Evolutionary conservation across 2,797 vertebrate genomes (phyloP), one percentile per base, ranked within the genome.

Genomic region (Aldrovandia affinis): DNA sequence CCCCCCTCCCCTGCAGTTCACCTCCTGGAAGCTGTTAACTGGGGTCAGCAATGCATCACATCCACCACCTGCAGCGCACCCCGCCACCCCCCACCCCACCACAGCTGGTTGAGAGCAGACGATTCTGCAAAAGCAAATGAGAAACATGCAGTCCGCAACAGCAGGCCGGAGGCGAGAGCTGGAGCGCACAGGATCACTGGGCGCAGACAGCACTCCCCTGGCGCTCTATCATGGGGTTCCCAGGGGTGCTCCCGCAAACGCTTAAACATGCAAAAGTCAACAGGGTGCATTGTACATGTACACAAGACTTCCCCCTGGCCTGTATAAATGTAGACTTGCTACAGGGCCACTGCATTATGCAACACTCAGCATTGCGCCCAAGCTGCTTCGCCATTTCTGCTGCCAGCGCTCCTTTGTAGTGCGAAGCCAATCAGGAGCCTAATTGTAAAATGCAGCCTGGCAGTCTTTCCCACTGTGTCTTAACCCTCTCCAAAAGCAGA

Each of bases 11-110:
- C 78, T 8, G 44, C 20, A n/a, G 15, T 36, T 63, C 42, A 36
- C 70, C 84, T 82, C 44, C 84, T 50, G 59, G 33, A 83, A 44
- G 78, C 61, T 80, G 83, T 39, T 22, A 47, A 28, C 75, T 7
- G 80, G 68, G 28, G 82, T 0, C 36, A 12, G 73, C 36, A 22
- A 78, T 18, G 3, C 18, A 25, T 3, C 20, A 44, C 25, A 30
- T 9, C 50, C 63, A 30, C 20, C 20, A 70, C 25, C 9, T 22
- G 20, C 39, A 54, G 52, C 33, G 65, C 25, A 15, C 57, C 57
- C 44, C 78, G 5, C 78, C 6, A 0, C 28, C 30, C 57, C 55
- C 57, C 30, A 39, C 52, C 55, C 30, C 39, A 28, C 59, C n/a
- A 5, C 6, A 33, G 50, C 9, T 52, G 44, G 55, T 44, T 18